Evolutionary conservation across 2,113 vertebrate species (phyloP), one percentile per base, ranked within the genome.

Genomic region (Lycocorax pyrrhopterus): DNA sequence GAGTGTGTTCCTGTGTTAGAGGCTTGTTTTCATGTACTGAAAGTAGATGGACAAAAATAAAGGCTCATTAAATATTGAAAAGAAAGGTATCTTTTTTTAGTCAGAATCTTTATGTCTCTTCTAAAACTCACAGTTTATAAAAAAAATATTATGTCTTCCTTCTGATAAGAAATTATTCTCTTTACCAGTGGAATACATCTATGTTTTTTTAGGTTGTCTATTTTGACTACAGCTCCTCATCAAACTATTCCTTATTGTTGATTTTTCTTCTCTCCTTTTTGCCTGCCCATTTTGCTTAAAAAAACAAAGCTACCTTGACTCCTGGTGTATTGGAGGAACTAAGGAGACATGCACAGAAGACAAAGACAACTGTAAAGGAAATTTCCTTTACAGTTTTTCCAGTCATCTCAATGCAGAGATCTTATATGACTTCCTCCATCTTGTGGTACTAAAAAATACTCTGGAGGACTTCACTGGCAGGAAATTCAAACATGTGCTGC

Each of bases 41-140:
- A 87, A 85, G 41, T 73, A 83, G 89, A 91, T 74, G 78, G 63
- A 63, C 89, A 96, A 93, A 96, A 95, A 93, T 90, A 91, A 91
- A 88, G 59, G 43, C 22, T 95, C 75, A 90, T 97, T 94, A 96
- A 96, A 95, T 96, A 96, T 93, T 95, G 71, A 97, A 87, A 83
- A 87, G 52, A 56, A 87, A 90, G 71, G 13, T 87, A 64, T 72
- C 7, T 67, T 66, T 82, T 82, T 91, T 89, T 75, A 68, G 39
- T 32, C 18, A 84, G 39, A 87, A 92, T 67, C 46, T 55, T 81
- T 41, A 17, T 1, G 0, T 53, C 23, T 60, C 46, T 59, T 82
- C 43, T 89, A 77, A 91, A 85, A 89, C 69, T 55, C 51, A 58
- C 85, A 67, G 5, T 47, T 91, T 80, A 51, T 51, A 2, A 5